A percentile compares a stretch with the other conserved stretches of the same genome.
These are phyloP conservation scores for Apodemus agrarius DNA, from an alignment of 2,797 vertebrate species.

Conservation along the genomic window DNA sequence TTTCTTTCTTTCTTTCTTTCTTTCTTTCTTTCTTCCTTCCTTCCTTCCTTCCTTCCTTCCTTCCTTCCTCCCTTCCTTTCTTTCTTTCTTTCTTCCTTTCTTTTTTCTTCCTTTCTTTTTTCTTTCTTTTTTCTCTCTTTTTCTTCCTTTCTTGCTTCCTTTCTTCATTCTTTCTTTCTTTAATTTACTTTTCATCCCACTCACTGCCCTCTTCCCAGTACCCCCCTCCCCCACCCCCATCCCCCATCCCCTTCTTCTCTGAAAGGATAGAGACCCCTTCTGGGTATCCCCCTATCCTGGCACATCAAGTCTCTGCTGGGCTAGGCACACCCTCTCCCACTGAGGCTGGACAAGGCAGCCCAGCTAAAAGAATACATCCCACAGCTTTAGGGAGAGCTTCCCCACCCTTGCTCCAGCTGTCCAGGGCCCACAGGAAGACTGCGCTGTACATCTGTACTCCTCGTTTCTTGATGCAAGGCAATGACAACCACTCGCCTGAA, in stretches of 20 bases:
- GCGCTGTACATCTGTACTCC: neutral
- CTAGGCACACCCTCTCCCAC: neutral
- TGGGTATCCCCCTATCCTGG: neutral
- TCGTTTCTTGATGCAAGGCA: slow-evolving; percentile 11
- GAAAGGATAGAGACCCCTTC: neutral
- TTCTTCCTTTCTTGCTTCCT: no score
- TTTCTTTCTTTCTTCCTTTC: no score
- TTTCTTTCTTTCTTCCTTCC: rapidly evolving
- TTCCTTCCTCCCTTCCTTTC: no score
- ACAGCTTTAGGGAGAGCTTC: neutral
- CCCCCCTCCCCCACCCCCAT: neutral
- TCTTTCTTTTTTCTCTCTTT: rapidly evolving
- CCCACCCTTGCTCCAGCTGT: neutral
- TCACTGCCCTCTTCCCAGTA: neutral
- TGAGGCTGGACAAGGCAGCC: neutral
- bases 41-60: rapidly evolving
- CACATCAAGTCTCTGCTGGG: neutral
- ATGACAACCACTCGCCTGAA: neutral
- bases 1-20: no score
- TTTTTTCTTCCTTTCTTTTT: no score
- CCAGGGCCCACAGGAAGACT: neutral
- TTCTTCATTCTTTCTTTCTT: no score
- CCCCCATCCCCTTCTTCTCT: neutral
- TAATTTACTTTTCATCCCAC: neutral
- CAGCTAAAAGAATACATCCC: neutral